Percentiles rank a stretch among this genome's conserved stretches.
Evolutionary conservation across 2,797 vertebrate species (phyloP).

Genomic region (Phataginus tricuspis): DNA sequence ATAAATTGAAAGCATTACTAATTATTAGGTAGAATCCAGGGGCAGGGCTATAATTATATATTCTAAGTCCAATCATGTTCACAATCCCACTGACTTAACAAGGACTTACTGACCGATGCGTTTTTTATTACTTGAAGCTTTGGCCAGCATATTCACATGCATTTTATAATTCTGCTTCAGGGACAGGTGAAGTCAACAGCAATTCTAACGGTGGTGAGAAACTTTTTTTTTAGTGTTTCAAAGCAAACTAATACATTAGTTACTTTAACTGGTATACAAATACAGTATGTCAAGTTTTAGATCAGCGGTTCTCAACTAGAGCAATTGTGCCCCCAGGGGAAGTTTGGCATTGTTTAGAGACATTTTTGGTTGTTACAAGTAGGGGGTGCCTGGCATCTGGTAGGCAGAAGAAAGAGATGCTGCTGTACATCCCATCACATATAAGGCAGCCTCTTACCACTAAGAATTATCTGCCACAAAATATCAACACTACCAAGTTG

Average conservation of each 20-base stretch:
- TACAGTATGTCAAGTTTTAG: neutral
- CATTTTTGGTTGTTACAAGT: neutral
- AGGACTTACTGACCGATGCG: neutral
- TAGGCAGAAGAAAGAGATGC: neutral
- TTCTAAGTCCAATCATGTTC: neutral
- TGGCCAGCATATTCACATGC: neutral
- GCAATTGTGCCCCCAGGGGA: neutral
- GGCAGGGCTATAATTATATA: neutral
- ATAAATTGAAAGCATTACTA: neutral
- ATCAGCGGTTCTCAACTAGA: neutral
- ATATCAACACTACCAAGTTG: neutral
- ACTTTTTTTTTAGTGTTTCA: neutral
- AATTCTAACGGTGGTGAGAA: neutral
- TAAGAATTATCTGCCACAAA: neutral
- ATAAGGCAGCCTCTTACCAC: neutral
- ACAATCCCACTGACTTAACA: neutral
- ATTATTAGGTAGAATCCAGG: neutral
- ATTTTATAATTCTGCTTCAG: conserved; percentile 16
- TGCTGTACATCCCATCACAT: neutral
- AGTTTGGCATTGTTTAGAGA: neutral
- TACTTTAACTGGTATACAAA: neutral
- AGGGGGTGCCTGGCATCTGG: neutral
- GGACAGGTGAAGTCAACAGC: neutral
- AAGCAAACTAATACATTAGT: neutral
- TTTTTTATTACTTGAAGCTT: neutral